Conservation (phyloP, 1,140 invertebrate species). For the Melanaphis sacchari region DNA sequence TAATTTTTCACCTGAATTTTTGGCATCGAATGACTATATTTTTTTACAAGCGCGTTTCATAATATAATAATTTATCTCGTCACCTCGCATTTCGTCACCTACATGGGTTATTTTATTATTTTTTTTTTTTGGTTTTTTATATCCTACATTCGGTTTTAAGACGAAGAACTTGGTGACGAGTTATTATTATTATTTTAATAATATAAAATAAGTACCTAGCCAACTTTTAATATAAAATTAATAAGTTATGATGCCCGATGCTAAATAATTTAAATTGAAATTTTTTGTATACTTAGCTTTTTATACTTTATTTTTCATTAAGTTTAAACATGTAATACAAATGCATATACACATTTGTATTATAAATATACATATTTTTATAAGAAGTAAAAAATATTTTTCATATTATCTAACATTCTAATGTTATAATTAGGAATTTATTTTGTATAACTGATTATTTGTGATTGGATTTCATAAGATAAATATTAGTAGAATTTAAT, state of each 20-base stretch:
- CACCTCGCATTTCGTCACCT: slow-evolving; percentile 55
- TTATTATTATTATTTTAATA: slow-evolving; percentile 45
- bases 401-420: no score
- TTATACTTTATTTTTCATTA: neutral
- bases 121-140: neutral
- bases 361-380: neutral
- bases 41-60: slow-evolving; percentile 33
- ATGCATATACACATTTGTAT: neutral
- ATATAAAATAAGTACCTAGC: neutral
- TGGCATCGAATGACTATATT: slow-evolving; percentile 54
- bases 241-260: neutral
- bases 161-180: slow-evolving; percentile 3
- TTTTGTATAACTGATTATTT: neutral
- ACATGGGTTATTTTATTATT: slow-evolving; percentile 6
- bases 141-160: slow-evolving; percentile 8
- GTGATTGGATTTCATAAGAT: neutral
- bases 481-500: neutral
- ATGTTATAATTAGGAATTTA: neutral
- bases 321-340: neutral
- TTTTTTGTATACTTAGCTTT: neutral
- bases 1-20: slow-evolving; percentile 57
- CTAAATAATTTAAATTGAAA: neutral
- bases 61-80: slow-evolving; percentile 51
- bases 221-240: slow-evolving; percentile 35
- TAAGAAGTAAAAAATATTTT: neutral